These are phyloP conservation scores for Vimba vimba DNA, from an alignment of 2,113 vertebrate genomes.

Conservation along the genomic window DNA sequence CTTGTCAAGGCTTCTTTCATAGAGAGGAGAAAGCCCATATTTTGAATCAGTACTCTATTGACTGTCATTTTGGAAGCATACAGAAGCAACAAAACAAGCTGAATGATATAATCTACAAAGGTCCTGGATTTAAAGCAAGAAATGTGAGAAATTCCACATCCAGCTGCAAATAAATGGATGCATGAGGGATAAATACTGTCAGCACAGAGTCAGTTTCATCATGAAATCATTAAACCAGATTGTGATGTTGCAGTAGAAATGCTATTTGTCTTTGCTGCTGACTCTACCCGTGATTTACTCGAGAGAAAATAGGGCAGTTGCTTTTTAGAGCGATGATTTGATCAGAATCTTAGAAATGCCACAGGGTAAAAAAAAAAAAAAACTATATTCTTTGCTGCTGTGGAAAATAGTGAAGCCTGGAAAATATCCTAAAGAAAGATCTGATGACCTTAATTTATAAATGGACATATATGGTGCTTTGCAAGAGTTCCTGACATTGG, in stretches of 20 bases:
- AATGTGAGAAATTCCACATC: constrained; percentile 15
- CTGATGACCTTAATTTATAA: neutral
- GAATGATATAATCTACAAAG: neutral
- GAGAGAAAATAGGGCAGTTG: constrained; percentile 36
- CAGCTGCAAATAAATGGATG: neutral
- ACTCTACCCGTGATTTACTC: constrained; percentile 11
- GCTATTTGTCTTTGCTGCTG: constrained; percentile 3
- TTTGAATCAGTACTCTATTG: constrained; percentile 40
- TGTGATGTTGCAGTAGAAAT: constrained; percentile 5
- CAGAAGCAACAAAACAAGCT: constrained; percentile 5
- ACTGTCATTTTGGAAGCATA: constrained; percentile 38
- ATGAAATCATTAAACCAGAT: constrained; percentile 23
- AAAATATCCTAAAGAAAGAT: constrained; percentile 33
- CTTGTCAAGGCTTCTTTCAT: constrained; percentile 39
- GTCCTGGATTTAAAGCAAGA: constrained; percentile 7
- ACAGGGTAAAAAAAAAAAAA: constrained; percentile 12
- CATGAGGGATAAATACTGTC: neutral
- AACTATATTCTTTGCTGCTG: neutral
- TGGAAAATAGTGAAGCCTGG: constrained; percentile 28
- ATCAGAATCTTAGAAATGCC: constrained; percentile 44
- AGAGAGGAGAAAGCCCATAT: constrained; percentile 36
- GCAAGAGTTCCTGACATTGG: neutral
- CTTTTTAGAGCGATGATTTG: constrained; percentile 31
- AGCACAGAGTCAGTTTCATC: constrained; percentile 14
- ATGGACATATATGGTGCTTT: neutral